Conservation (phyloP, 1,140 invertebrate genomes). For the Hetaerina americana region DNA sequence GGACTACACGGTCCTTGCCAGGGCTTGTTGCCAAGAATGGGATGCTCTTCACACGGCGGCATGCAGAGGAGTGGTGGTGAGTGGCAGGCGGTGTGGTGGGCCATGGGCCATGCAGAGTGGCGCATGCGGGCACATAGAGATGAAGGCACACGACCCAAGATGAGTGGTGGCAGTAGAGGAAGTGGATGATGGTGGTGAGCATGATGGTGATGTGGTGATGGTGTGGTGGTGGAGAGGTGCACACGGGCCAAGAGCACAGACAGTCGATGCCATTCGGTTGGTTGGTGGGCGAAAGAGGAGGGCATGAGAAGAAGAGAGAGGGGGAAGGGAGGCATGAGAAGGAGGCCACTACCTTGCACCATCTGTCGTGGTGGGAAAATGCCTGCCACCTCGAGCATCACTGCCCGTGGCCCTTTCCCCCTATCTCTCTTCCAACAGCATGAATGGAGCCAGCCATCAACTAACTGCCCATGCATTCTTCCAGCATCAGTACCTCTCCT, state of each 20-base stretch:
- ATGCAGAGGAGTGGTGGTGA: neutral
- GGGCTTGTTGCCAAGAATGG: constrained; percentile 19
- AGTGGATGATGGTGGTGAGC: neutral
- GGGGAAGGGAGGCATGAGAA: neutral
- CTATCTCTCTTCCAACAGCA: no score
- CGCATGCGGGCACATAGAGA: neutral
- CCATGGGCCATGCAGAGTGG: neutral
- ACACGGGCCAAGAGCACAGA: neutral
- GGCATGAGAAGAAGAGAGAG: neutral
- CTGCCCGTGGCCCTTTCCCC: no score
- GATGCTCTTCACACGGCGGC: constrained; percentile 22
- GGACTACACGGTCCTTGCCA: constrained; percentile 38
- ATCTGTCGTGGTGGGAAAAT: no score
- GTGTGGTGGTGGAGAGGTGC: no score
- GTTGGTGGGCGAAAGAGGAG: no score
- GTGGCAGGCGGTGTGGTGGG: neutral
- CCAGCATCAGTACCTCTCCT: no score
- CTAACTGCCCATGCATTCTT: no score
- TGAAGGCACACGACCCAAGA: neutral
- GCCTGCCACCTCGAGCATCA: no score
- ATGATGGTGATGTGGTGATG: neutral
- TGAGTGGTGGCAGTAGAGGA: neutral
- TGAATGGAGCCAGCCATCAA: no score
- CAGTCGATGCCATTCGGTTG: neutral
- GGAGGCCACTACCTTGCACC: no score